A percentile compares a stretch with the other conserved stretches of the same genome.
Conservation (phyloP, 2,113 vertebrate genomes). For the Mesocricetus auratus region DNA sequence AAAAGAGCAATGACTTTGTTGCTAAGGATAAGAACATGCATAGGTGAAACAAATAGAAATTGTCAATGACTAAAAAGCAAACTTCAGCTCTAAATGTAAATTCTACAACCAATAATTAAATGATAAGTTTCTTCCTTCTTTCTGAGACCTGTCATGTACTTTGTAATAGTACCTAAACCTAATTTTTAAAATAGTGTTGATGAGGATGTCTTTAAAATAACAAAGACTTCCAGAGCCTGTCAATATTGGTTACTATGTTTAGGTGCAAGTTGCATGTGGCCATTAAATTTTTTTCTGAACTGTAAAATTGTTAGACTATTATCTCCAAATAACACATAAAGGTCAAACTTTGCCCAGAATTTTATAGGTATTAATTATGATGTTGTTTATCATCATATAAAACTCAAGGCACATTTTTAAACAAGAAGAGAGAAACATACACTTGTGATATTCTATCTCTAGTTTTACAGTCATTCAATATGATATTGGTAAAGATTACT, state of each 20-base stretch:
- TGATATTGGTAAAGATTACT: not conserved
- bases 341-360: not conserved
- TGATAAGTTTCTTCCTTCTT: not conserved
- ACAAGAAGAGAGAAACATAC: not conserved
- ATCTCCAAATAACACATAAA: not conserved
- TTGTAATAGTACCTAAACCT: not conserved
- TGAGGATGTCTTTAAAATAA: not conserved
- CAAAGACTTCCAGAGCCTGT: not conserved
- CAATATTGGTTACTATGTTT: not conserved
- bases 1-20: not conserved
- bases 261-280: not conserved
- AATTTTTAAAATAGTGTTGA: not conserved
- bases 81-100: not conserved
- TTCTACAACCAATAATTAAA: not conserved
- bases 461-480: not conserved
- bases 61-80: not conserved
- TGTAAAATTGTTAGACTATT: not conserved
- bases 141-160: not conserved
- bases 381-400: slow-evolving; percentile 1
- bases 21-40: not conserved
- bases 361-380: not conserved
- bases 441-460: not conserved
- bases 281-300: not conserved
- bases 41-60: not conserved
- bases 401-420: not conserved